Evolutionary conservation across 2,888 invertebrate genomes (phyloP).

Genomic region (Allolobophora icterica): DNA sequence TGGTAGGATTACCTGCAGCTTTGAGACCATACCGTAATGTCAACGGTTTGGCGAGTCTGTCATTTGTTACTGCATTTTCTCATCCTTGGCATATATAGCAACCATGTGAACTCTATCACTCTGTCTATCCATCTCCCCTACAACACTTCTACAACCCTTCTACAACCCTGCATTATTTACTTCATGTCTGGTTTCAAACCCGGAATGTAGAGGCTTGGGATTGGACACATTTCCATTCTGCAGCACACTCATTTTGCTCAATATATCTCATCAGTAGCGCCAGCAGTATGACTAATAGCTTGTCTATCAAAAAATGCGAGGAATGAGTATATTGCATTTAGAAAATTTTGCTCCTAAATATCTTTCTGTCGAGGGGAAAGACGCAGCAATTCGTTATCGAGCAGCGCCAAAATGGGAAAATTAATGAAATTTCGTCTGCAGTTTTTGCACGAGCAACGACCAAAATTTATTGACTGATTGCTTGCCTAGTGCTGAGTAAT

Average conservation of each 20-base stretch:
- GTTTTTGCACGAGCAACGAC: background rate
- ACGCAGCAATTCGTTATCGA: background rate
- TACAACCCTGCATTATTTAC: background rate
- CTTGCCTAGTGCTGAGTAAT: background rate
- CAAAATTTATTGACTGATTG: constrained; percentile 4
- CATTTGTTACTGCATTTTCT: too few species aligned
- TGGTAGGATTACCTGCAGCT: too few species aligned
- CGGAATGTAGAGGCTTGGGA: background rate
- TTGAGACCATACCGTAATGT: too few species aligned
- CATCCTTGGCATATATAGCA: too few species aligned
- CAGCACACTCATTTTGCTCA: background rate
- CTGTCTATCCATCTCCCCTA: too few species aligned
- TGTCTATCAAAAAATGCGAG: background rate
- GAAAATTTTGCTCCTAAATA: background rate
- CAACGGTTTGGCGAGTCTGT: too few species aligned
- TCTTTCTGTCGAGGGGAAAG: background rate
- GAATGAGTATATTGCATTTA: background rate
- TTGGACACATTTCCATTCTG: background rate
- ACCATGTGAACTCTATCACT: too few species aligned
- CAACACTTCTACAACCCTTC: background rate
- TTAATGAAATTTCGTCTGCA: background rate
- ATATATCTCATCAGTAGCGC: background rate
- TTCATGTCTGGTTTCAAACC: background rate
- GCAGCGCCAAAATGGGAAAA: background rate
- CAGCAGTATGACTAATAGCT: background rate